These are phyloP conservation scores for Nannospalax galili DNA, from an alignment of 2,113 vertebrate genomes.

Conservation along the genomic window DNA sequence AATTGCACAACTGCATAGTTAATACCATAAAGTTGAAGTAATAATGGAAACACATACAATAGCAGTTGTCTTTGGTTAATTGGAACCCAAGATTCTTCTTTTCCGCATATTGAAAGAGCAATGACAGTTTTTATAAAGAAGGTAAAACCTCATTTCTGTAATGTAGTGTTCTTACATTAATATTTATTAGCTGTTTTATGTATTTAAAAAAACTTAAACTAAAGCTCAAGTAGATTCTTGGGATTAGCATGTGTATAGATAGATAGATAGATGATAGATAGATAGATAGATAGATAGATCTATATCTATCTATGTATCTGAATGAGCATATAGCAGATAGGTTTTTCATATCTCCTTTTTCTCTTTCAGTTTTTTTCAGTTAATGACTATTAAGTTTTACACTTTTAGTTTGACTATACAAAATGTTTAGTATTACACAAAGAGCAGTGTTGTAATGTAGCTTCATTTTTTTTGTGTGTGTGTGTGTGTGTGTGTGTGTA, in stretches of 20 bases:
- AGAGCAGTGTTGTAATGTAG: not conserved
- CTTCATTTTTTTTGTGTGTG: not conserved
- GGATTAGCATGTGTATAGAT: not conserved
- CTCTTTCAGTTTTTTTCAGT: not conserved
- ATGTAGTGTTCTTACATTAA: not conserved
- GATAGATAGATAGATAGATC: not conserved
- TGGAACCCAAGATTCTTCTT: not conserved
- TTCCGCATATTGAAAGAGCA: not conserved
- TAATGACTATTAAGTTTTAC: not conserved
- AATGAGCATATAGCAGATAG: not conserved
- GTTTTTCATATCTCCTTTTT: not conserved
- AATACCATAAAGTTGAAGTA: not conserved
- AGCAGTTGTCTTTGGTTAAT: not conserved
- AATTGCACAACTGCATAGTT: not conserved
- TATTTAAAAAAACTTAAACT: not conserved
- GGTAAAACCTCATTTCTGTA: not conserved
- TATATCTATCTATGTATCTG: not conserved
- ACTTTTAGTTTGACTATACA: constrained; percentile 2
- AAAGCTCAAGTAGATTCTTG: not conserved
- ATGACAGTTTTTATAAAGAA: not conserved
- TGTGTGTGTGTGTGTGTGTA: not conserved
- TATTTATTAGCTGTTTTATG: constrained; percentile 4
- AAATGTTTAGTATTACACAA: not conserved
- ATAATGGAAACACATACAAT: not conserved
- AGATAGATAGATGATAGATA: not conserved